Evolutionary conservation across 2,113 vertebrate genomes (phyloP).

Genomic region (Petroica traversi): DNA sequence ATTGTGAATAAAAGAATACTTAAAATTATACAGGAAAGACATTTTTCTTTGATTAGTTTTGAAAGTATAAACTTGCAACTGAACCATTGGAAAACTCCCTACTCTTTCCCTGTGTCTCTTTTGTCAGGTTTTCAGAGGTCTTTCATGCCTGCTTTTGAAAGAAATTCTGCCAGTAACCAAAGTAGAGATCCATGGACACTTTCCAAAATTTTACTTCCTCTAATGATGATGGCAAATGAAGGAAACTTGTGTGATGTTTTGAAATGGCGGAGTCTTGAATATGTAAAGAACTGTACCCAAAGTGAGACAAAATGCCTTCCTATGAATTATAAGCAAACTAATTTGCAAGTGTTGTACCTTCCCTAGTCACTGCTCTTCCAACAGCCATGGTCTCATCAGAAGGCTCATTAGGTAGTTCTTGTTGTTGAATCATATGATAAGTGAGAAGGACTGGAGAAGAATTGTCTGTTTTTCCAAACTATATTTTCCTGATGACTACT

Average conservation of each 20-base stretch:
- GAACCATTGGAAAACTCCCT: background rate
- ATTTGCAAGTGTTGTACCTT: background rate
- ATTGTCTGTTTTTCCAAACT: background rate
- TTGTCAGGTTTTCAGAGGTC: background rate
- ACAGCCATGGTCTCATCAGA: background rate
- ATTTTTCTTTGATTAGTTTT: background rate
- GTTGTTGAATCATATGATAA: background rate
- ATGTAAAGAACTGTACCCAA: background rate
- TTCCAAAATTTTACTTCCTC: background rate
- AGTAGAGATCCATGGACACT: background rate
- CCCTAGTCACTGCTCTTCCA: background rate
- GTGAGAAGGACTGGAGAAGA: background rate
- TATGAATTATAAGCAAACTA: accelerated
- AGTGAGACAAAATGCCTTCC: background rate
- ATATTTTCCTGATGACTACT: background rate
- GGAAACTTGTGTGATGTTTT: background rate
- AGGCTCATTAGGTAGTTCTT: background rate
- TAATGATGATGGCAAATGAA: background rate
- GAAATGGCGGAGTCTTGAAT: background rate
- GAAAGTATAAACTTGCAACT: background rate
- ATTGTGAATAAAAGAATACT: background rate
- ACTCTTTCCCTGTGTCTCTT: background rate
- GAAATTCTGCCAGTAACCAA: background rate
- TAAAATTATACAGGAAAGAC: background rate
- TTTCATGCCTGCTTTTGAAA: background rate